These are phyloP conservation scores for Psephotus haematonotus DNA, from an alignment of 2,113 vertebrate genomes.

Conservation along the genomic window DNA sequence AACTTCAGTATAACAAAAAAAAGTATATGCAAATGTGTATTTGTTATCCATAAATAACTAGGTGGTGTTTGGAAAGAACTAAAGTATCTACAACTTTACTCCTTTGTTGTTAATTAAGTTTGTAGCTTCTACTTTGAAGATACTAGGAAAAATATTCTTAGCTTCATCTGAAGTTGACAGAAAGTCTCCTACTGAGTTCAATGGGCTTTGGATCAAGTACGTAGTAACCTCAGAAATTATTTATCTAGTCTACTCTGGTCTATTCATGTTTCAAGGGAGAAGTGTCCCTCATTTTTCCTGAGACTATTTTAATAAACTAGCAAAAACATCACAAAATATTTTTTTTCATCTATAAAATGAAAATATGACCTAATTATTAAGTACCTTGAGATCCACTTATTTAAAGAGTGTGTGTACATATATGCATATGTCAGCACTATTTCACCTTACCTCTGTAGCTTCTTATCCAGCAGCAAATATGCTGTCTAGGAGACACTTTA, in stretches of 20 bases:
- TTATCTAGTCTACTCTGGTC: not conserved
- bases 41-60: not conserved
- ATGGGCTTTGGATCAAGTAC: not conserved
- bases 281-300: not conserved
- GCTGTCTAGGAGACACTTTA: not conserved
- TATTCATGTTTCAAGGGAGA: not conserved
- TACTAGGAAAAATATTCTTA: not conserved
- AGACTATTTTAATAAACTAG: not conserved
- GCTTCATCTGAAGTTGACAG: not conserved
- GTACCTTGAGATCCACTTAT: not conserved
- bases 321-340: not conserved
- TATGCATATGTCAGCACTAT: accelerated
- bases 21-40: not conserved
- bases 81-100: not conserved
- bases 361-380: not conserved
- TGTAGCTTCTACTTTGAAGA: not conserved
- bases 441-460: not conserved
- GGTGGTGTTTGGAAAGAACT: not conserved
- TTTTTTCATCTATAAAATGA: not conserved
- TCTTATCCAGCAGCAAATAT: not conserved
- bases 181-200: not conserved
- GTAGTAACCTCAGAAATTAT: not conserved
- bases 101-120: not conserved
- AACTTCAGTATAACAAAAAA: not conserved
- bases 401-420: too few relatives aligned